These are phyloP conservation scores for Electrona antarctica DNA, from an alignment of 2,113 vertebrate species.

Conservation along the genomic window DNA sequence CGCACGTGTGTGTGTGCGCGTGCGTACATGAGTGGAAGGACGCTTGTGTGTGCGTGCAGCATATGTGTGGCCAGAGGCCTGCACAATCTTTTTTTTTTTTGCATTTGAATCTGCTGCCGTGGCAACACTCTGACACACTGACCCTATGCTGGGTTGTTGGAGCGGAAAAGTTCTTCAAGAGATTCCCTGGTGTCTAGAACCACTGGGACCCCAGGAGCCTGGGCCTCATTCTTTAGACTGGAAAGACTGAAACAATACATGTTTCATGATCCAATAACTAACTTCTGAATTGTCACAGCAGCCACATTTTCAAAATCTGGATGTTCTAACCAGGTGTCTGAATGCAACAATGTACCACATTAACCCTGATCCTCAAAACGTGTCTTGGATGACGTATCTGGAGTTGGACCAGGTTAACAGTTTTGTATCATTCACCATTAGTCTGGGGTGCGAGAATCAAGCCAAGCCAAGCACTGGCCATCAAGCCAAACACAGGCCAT, in stretches of 20 bases:
- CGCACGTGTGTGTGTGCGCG: neutral
- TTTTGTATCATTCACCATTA: slow-evolving; percentile 32
- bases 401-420: slow-evolving; percentile 34
- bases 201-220: slow-evolving; percentile 45
- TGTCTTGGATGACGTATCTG: slow-evolving; percentile 41
- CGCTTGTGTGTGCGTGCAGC: slow-evolving; percentile 24
- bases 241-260: slow-evolving; percentile 22
- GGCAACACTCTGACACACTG: slow-evolving; percentile 47
- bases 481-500: no score
- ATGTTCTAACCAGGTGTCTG: slow-evolving; percentile 39
- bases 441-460: slow-evolving; percentile 35
- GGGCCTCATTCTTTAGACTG: slow-evolving; percentile 36
- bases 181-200: slow-evolving; percentile 53
- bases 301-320: slow-evolving; percentile 40
- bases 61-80: slow-evolving; percentile 15
- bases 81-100: slow-evolving; percentile 21
- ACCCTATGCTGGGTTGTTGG: slow-evolving; percentile 42
- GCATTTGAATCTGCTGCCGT: slow-evolving; percentile 44
- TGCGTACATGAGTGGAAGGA: no score
- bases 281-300: slow-evolving; percentile 37
- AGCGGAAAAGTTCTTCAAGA: slow-evolving; percentile 57
- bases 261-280: neutral
- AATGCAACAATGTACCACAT: slow-evolving; percentile 28
- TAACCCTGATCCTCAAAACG: slow-evolving; percentile 25
- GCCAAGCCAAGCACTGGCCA: slow-evolving; percentile 33